Conservation (phyloP, 2,113 vertebrate species). For the Lota lota region DNA sequence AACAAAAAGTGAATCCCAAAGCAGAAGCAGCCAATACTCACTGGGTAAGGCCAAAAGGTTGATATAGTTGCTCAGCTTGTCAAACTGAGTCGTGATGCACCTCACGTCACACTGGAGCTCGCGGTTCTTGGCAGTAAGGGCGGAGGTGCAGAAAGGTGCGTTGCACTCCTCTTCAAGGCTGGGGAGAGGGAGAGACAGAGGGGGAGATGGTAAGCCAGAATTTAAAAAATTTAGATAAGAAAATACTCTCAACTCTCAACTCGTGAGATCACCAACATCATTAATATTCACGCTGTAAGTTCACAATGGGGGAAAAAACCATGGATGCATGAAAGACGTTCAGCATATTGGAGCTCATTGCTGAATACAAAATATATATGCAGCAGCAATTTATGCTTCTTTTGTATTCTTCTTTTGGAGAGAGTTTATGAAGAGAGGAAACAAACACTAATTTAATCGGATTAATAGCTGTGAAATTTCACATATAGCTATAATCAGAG, state of each 20-base stretch:
- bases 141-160: slow-evolving; percentile 84
- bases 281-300: too few species aligned
- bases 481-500: too few species aligned
- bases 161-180: slow-evolving; percentile 96
- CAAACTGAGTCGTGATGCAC: slow-evolving; percentile 84
- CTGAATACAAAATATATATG: too few species aligned
- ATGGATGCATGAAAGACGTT: too few species aligned
- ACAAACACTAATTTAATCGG: too few species aligned
- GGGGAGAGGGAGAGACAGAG: slow-evolving; percentile 30
- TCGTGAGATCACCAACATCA: too few species aligned
- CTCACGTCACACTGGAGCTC: slow-evolving; percentile 87
- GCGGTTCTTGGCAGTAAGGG: slow-evolving; percentile 82
- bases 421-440: too few species aligned
- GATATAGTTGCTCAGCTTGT: slow-evolving; percentile 88
- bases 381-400: not conserved
- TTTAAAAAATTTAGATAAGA: not conserved
- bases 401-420: slow-evolving; percentile 14
- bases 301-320: too few species aligned
- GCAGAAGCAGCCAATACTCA: slow-evolving; percentile 57
- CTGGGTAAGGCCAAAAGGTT: slow-evolving; percentile 88
- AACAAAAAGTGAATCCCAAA: too few species aligned
- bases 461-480: too few species aligned
- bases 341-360: too few species aligned
- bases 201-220: not conserved
- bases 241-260: not conserved